Conservation (phyloP, 2,113 vertebrate species). For the Pseudois nayaur region DNA sequence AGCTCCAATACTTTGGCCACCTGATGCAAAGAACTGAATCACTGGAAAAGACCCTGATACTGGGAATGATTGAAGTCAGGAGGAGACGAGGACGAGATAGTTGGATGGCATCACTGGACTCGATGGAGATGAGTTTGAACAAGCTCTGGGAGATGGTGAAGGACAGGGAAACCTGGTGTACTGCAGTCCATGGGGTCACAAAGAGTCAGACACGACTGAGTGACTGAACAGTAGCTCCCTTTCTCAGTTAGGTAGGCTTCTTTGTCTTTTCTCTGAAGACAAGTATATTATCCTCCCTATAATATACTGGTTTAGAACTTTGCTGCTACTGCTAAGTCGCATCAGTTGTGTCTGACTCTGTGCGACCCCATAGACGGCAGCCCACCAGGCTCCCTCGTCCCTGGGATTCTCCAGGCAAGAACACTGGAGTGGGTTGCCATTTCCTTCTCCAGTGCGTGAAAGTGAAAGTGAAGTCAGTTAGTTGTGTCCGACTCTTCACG, state of each 20-base stretch:
- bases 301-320: not conserved
- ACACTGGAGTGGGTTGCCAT: too few species aligned
- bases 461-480: too few species aligned
- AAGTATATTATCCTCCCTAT: not conserved
- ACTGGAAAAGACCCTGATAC: not conserved
- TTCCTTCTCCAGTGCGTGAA: too few species aligned
- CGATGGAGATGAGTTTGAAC: not conserved
- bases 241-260: not conserved
- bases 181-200: not conserved
- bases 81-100: not conserved
- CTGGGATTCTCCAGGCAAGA: too few species aligned
- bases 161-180: not conserved
- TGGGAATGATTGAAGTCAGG: not conserved
- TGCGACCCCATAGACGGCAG: too few species aligned
- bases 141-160: not conserved
- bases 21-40: not conserved
- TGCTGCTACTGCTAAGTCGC: too few species aligned
- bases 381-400: too few species aligned
- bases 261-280: not conserved
- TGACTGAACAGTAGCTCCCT: not conserved
- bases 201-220: not conserved
- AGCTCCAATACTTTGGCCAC: not conserved
- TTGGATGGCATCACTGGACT: not conserved
- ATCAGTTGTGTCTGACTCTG: too few species aligned
- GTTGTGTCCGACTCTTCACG: too few species aligned